Conservation (phyloP, 35 echinoderm and acorn worm species). For the Nesometra sesokonis region DNA sequence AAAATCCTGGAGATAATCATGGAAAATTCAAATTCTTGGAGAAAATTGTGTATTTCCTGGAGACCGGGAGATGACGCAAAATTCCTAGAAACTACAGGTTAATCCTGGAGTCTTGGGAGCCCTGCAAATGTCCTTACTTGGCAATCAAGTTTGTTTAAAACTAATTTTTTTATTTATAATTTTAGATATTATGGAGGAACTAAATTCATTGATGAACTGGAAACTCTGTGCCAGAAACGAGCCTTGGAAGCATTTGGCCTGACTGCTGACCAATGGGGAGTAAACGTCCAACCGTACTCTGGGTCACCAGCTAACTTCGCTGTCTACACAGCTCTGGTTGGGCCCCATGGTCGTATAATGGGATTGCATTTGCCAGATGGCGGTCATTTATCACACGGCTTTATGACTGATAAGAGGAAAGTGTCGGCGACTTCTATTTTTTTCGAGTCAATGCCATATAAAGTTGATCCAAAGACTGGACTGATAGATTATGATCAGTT, state of each 20-base stretch:
- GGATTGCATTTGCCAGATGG: conserved; percentile 91
- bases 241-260: conserved; percentile 57
- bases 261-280: conserved; percentile 76
- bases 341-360: conserved; percentile 89
- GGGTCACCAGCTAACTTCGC: conserved; percentile 98
- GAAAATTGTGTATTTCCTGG: too few relatives aligned
- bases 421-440: conserved; percentile 90
- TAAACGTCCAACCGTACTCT: conserved; percentile 94
- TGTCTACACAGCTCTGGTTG: conserved; percentile 75
- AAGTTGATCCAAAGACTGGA: conserved; percentile 59
- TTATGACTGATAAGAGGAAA: conserved; percentile 91
- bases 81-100: too few relatives aligned
- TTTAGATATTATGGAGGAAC: conserved; percentile 90
- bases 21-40: too few relatives aligned
- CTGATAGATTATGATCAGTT: conserved; percentile 77
- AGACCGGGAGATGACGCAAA: too few relatives aligned
- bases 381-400: conserved; percentile 91
- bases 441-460: conserved; percentile 98
- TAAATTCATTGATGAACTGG: conserved; percentile 65
- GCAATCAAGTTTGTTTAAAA: too few relatives aligned
- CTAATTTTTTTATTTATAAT: too few relatives aligned
- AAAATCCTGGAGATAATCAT: too few relatives aligned
- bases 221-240: conserved; percentile 59
- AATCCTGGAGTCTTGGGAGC: too few relatives aligned
- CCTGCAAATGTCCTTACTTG: too few relatives aligned